phyloP scores from a whole-genome alignment of 2,113 vertebrate species.

The Aix galericulata region DNA sequence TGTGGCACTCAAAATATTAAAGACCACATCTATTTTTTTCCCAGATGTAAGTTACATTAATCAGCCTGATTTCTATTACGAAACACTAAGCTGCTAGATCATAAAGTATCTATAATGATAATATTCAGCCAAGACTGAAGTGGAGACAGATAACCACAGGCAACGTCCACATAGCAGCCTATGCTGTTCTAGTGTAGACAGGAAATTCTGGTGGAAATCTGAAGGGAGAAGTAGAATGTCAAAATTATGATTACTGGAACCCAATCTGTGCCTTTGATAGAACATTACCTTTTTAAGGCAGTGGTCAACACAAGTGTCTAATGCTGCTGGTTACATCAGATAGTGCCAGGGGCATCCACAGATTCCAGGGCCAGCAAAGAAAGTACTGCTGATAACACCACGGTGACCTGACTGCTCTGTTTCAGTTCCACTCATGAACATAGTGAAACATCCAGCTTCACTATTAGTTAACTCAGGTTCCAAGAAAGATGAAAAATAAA shows the following conservation, averaged over 20 bases:
- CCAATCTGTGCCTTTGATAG: neutral
- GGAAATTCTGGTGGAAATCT: neutral
- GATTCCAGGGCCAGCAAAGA: neutral
- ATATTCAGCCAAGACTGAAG: neutral
- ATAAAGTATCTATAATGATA: neutral
- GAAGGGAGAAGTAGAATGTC: neutral
- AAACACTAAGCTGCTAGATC: neutral
- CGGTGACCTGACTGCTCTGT: neutral
- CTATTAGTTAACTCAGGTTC: neutral
- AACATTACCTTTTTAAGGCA: neutral
- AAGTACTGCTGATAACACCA: neutral
- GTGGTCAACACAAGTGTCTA: neutral
- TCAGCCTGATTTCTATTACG: neutral
- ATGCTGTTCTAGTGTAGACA: neutral
- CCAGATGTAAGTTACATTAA: conserved; percentile 16
- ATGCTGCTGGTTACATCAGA: neutral
- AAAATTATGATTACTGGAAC: neutral
- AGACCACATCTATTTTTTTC: conserved; percentile 16
- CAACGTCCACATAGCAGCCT: neutral
- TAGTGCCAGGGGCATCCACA: neutral
- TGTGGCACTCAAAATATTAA: neutral
- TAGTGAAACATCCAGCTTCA: rapidly evolving
- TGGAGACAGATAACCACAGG: neutral
- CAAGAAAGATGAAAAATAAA: neutral
- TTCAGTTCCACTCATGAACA: neutral